Percentiles rank a stretch among this genome's conserved stretches.
Evolutionary conservation across 2,888 invertebrate genomes (phyloP).

Genomic region (Diachrysia chrysitis): DNA sequence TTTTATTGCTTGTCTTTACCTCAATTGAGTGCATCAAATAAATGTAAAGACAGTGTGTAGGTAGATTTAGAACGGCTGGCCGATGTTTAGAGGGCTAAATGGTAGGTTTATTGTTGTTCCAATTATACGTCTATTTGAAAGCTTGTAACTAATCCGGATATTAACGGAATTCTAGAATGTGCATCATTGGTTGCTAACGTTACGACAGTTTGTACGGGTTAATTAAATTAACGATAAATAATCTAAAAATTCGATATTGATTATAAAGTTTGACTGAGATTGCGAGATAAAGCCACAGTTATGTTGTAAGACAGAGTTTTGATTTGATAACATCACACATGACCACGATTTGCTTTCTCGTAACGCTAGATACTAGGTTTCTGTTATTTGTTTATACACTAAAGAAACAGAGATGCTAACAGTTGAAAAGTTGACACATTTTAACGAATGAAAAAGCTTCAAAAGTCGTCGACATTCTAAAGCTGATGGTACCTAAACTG

Average conservation of each 20-base stretch:
- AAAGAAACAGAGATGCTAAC: no score
- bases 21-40: slow-evolving; percentile 50
- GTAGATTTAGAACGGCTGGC: slow-evolving; percentile 35
- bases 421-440: no score
- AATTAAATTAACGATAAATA: slow-evolving; percentile 31
- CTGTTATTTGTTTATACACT: no score
- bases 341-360: no score
- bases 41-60: slow-evolving; percentile 42
- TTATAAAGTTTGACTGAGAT: slow-evolving; percentile 11
- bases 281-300: not conserved
- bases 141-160: slow-evolving; percentile 20
- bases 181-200: slow-evolving; percentile 14
- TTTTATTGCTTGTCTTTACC: slow-evolving; percentile 52
- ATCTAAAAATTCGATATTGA: slow-evolving; percentile 29
- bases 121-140: slow-evolving; percentile 25
- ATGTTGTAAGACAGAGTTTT: not conserved
- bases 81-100: slow-evolving; percentile 24
- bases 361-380: no score
- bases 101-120: slow-evolving; percentile 38
- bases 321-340: no score
- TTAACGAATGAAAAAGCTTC: no score
- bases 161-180: slow-evolving; percentile 19
- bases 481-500: no score
- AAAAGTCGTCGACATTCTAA: no score
- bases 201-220: slow-evolving; percentile 18